Evolutionary conservation across 2,888 invertebrate species (phyloP).

Genomic region (Oligia latruncula): DNA sequence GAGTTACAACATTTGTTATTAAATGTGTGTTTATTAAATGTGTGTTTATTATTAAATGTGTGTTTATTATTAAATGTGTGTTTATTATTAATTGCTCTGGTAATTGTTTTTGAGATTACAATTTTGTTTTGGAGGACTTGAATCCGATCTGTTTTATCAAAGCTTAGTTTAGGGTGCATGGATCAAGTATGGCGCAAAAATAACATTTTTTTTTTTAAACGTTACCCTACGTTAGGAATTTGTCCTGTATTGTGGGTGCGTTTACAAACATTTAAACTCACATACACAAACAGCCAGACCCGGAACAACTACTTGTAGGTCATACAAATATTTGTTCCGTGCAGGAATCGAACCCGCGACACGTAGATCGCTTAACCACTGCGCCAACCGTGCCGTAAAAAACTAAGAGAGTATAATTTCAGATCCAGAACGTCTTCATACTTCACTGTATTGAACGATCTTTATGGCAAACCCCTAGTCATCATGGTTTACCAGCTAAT

Average conservation of each 20-base stretch:
- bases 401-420: background rate
- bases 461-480: background rate
- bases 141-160: background rate
- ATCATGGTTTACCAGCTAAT: background rate
- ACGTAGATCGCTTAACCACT: too few species aligned
- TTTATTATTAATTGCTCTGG: constrained; percentile 40
- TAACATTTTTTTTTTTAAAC: too few species aligned
- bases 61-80: constrained; percentile 17
- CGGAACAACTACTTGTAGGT: too few species aligned
- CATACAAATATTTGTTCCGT: too few species aligned
- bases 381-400: too few species aligned
- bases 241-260: too few species aligned
- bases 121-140: background rate
- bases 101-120: constrained; percentile 24
- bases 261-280: too few species aligned
- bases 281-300: too few species aligned
- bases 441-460: background rate
- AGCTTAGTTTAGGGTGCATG: background rate
- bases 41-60: too few species aligned
- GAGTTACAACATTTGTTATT: constrained; percentile 49
- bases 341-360: too few species aligned
- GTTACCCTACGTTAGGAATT: too few species aligned
- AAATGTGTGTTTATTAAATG: background rate
- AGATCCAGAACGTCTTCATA: background rate
- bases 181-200: background rate